phyloP scores from a whole-genome alignment of 2,797 vertebrate genomes.

The Coreius guichenoti region DNA sequence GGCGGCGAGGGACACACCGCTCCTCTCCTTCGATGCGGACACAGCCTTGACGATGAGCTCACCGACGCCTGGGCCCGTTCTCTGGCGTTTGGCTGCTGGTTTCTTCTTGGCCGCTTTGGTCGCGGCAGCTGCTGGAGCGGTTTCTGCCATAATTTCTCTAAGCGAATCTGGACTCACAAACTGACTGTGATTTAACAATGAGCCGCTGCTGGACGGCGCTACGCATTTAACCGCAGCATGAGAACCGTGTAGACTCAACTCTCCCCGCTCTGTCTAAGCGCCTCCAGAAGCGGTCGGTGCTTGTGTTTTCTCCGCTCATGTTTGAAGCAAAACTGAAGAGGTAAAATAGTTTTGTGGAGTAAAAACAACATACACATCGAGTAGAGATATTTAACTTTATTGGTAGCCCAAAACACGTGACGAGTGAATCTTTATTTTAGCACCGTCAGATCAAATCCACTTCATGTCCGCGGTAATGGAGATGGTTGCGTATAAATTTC shows the following conservation, averaged over 20 bases:
- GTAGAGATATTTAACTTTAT: neutral
- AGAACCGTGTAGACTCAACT: conserved; percentile 28
- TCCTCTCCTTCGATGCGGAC: conserved; percentile 19
- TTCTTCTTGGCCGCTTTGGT: conserved; percentile 34
- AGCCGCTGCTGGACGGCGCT: neutral
- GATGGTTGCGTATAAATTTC: neutral
- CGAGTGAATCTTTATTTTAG: neutral
- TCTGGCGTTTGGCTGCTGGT: neutral
- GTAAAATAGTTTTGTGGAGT: neutral
- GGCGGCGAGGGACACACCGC: conserved; percentile 1
- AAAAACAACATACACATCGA: neutral
- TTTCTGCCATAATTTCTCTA: neutral
- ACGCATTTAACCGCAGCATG: neutral
- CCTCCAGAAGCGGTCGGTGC: neutral
- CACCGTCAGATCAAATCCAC: neutral
- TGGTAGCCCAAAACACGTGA: neutral
- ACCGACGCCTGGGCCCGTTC: neutral
- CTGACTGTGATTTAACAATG: neutral
- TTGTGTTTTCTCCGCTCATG: neutral
- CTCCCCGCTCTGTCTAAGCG: neutral
- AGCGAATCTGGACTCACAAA: neutral
- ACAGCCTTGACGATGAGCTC: conserved; percentile 12
- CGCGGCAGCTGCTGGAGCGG: neutral
- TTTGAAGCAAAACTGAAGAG: neutral
- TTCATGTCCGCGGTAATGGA: neutral